phyloP scores from a whole-genome alignment of 2,888 invertebrate genomes.

The Andrena flavipes region DNA sequence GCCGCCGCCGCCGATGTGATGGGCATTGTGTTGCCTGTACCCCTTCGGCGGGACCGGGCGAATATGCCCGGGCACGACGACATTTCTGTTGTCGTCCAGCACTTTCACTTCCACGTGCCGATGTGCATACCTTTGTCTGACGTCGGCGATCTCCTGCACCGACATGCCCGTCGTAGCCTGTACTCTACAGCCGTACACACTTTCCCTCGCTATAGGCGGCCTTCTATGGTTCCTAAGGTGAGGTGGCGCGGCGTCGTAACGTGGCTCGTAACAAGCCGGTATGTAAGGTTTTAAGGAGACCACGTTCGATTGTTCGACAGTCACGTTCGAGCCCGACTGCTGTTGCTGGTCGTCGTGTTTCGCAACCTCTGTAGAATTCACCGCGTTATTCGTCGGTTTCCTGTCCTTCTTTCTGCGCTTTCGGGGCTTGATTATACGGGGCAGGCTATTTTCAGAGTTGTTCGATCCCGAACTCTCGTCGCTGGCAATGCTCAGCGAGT shows the following conservation, averaged over 20 bases:
- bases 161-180: conserved; percentile 42
- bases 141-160: conserved; percentile 85
- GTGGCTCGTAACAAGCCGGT: conserved; percentile 78
- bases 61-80: conserved; percentile 72
- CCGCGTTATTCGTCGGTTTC: conserved; percentile 86
- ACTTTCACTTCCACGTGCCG: conserved; percentile 86
- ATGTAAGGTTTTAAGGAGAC: conserved; percentile 85
- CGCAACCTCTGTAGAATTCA: conserved; percentile 59
- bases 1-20: conserved; percentile 60
- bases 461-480: conserved; percentile 90
- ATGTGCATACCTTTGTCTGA: conserved; percentile 81
- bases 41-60: conserved; percentile 61
- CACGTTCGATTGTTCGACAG: conserved; percentile 76
- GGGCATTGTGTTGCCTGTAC: conserved; percentile 59
- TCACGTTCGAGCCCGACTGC: conserved; percentile 39
- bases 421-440: conserved; percentile 94
- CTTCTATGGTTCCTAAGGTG: conserved; percentile 77
- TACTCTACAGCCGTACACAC: conserved; percentile 70
- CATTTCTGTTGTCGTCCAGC: conserved; percentile 85
- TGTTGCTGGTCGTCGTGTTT: conserved; percentile 70
- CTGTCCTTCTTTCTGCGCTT: conserved; percentile 96
- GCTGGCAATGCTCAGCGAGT: conserved; percentile 90
- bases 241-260: conserved; percentile 69
- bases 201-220: conserved; percentile 76
- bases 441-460: conserved; percentile 91